Percentiles rank a stretch among this genome's conserved stretches.
Conservation (phyloP, 2,888 invertebrate species). For the Himalopsyche japonica region DNA sequence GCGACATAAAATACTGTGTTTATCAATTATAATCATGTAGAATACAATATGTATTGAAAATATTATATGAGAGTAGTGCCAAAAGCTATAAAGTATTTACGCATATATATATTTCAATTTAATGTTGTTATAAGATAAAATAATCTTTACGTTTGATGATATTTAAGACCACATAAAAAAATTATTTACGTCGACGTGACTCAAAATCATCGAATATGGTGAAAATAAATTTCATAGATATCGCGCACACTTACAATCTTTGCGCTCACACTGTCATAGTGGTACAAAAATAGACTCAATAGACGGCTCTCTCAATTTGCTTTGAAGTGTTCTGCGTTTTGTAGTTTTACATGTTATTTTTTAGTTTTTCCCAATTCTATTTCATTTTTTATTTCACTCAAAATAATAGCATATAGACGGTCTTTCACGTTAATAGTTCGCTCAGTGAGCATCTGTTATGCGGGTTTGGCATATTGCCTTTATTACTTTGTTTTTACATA, state of each 20-base stretch:
- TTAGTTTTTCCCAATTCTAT: not conserved
- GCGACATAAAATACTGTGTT: no score
- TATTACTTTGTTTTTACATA: not conserved
- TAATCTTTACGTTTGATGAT: no score
- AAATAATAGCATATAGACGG: not conserved
- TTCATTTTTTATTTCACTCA: not conserved
- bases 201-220: no score
- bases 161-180: no score
- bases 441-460: not conserved
- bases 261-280: not conserved
- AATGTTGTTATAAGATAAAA: no score
- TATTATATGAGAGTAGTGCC: no score
- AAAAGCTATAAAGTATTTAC: no score
- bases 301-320: not conserved
- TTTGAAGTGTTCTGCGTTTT: conserved; percentile 1
- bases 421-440: not conserved
- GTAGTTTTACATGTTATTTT: not conserved
- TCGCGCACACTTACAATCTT: not conserved
- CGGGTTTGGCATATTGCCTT: not conserved
- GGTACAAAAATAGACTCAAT: not conserved
- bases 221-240: no score
- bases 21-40: no score
- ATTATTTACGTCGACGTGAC: no score
- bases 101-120: no score
- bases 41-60: no score